Evolutionary conservation across 2,797 vertebrate species (phyloP).

Genomic region (Oophaga sylvatica): DNA sequence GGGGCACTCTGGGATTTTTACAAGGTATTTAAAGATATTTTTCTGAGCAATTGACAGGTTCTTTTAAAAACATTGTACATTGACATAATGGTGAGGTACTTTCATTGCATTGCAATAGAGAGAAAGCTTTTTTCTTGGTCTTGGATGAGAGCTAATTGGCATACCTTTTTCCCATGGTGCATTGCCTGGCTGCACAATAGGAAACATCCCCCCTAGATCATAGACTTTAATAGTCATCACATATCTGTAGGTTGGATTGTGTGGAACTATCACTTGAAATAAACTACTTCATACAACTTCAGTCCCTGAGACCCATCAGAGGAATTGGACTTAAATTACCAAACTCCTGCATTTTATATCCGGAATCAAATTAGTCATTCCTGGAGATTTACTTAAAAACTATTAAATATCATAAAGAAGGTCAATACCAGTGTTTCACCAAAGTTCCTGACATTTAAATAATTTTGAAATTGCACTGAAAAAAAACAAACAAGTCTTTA

Average conservation of each 20-base stretch:
- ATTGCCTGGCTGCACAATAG: too few species aligned
- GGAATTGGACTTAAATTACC: not conserved
- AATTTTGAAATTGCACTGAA: not conserved
- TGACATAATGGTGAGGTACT: too few species aligned
- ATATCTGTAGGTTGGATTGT: not conserved
- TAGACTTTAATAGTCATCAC: not conserved
- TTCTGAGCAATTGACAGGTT: too few species aligned
- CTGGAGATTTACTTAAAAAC: not conserved
- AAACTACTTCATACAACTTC: not conserved
- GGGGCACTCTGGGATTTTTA: too few species aligned
- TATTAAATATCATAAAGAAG: not conserved
- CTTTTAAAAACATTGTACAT: too few species aligned
- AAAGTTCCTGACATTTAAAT: not conserved
- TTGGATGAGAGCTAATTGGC: too few species aligned
- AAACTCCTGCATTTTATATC: not conserved
- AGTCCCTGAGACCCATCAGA: not conserved
- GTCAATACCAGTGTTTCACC: not conserved
- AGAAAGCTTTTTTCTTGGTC: too few species aligned
- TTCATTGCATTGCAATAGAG: too few species aligned
- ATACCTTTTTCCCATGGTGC: too few species aligned
- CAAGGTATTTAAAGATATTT: too few species aligned
- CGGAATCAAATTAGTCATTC: not conserved
- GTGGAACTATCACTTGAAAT: not conserved
- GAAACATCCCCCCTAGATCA: too few species aligned
- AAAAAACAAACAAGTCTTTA: not conserved